Evolutionary conservation across 1,140 invertebrate species (phyloP), one percentile per base, ranked within the genome.

Genomic region (Dryas iulia): DNA sequence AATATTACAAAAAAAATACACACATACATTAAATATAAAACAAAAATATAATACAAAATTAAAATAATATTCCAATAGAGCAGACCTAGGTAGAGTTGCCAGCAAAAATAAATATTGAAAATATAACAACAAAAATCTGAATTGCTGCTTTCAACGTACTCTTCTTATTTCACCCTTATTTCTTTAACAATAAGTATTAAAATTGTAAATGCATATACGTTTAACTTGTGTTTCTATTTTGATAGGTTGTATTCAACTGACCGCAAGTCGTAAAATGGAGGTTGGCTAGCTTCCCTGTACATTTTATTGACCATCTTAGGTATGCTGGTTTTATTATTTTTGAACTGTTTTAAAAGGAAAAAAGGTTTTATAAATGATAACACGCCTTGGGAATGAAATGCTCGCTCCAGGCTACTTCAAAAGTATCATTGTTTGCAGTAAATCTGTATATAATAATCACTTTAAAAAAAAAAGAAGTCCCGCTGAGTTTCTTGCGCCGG

Each of bases 181-280:
- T 0, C 3, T 11, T 26, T 25, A 2, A 1, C 0, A 31, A 53
- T 64, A 59, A 28, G 12, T 21, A 30, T 18, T 33, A n/a, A 33
- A 59, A 25, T 64, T 14, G 35, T 5, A 4, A 24, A 12, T 24
- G 21, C 1, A 12, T 76, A 68, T 62, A 73, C 73, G 72, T 69
- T 67, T 69, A 35, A 56, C 53, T 59, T 53, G 67, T 59, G 59
- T 69, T 69, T 53, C 35, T 69, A 77, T 80, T 75, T 75, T 77
- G 76, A 79, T 75, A 77, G 76, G 78, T 81, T 82, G 77, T 73
- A 82, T 82, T 81, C 76, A 73, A 73, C 72, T 75, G 73, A 74
- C 76, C 71, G 78, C 70, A 69, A 74, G 66, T 77, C 73, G 70
- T 77, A 79, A 78, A 77, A 68, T 58, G 24, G 61, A 47, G 60